Conservation (phyloP, 2,797 vertebrate genomes). For the Cyprinodon diabolis region DNA sequence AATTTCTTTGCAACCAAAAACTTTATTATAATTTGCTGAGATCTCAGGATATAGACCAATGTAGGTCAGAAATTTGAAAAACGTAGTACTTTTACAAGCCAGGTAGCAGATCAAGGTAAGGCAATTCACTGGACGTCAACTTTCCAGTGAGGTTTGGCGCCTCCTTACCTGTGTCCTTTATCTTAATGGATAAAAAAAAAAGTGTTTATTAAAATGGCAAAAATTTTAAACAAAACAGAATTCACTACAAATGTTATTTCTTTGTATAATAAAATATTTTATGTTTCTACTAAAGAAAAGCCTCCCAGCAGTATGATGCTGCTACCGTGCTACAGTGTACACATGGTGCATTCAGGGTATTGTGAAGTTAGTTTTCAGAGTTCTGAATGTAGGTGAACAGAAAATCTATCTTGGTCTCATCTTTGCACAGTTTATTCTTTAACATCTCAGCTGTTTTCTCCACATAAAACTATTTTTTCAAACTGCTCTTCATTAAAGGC, state of each 20-base stretch:
- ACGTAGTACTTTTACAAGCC: too few relatives aligned
- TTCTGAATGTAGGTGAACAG: too few relatives aligned
- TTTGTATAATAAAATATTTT: too few relatives aligned
- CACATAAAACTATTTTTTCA: background rate
- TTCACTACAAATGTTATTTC: too few relatives aligned
- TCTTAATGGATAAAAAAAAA: background rate
- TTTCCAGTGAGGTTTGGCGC: background rate
- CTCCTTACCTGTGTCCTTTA: background rate
- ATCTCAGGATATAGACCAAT: background rate
- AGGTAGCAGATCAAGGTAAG: background rate
- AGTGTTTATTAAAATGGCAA: background rate
- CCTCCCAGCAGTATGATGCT: too few relatives aligned
- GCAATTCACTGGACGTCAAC: background rate
- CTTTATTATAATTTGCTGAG: background rate
- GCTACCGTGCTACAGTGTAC: too few relatives aligned
- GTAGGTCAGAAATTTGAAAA: background rate
- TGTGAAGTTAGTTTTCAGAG: too few relatives aligned
- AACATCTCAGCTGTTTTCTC: too few relatives aligned
- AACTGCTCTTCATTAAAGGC: background rate
- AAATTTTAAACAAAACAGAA: background rate
- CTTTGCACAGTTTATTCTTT: too few relatives aligned
- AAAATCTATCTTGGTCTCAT: too few relatives aligned
- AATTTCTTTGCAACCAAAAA: background rate
- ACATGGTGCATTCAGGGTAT: too few relatives aligned
- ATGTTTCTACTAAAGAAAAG: too few relatives aligned